Evolutionary conservation across 2,113 vertebrate genomes (phyloP), one percentile per base, ranked within the genome.

Genomic region (Pygoscelis adeliae): DNA sequence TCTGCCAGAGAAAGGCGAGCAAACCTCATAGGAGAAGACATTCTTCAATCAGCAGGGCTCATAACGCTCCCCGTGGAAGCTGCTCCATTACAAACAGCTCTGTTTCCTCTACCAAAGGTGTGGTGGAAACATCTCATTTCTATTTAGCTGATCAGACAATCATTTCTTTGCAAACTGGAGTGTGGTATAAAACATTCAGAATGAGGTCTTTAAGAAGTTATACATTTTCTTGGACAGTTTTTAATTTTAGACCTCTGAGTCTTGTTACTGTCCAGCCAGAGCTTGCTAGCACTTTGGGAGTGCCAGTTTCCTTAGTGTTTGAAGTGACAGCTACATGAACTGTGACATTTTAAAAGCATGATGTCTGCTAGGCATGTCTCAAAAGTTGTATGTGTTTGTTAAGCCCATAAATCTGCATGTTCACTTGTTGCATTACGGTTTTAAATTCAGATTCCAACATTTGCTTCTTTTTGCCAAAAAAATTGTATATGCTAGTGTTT

Each of bases 101-200:
- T 88, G 82, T 44, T 96, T 96, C 94, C 97, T 90, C 79, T 88
- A 19, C 71, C 6, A 18, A 86, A 90, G 38, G 58, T 83, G 78
- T 21, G 47, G 89, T 96, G 91, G 87, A 97, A 96, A 95, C 59
- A 88, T 96, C 91, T 96, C 62, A 91, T 93, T 96, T 95, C 83
- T 95, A 67, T 86, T 90, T 88, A 94, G 89, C 63, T 87, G 53
- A 89, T 81, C 74, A 63, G 82, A 85, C 49, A 90, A 50, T 21
- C 70, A 50, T 69, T 91, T 87, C 77, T 97, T 94, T 91, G 52
- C 91, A 52, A 84, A 65, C 84, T 30, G 12, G 13, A 79, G n/a
- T 30, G 71, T 77, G 29, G 78, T 62, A 74, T 77, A 91, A 96
- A 95, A 69, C 56, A 83, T 62, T 70, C 46, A 85, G 84, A 93